phyloP scores from a whole-genome alignment of 1,140 invertebrate genomes.

The Aphis gossypii region DNA sequence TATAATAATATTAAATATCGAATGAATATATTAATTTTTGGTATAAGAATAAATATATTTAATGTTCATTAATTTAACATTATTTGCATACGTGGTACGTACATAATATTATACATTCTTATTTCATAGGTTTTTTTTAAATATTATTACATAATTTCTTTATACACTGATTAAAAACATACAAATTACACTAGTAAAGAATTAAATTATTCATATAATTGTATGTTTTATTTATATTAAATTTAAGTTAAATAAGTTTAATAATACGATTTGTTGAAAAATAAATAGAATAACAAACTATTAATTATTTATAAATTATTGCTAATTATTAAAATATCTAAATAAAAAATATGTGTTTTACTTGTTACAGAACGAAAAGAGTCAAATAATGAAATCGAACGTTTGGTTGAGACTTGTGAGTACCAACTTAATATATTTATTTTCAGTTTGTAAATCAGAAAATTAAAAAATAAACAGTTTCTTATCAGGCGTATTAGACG shows the following conservation, averaged over 20 bases:
- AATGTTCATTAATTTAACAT: neutral
- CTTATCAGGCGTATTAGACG: neutral
- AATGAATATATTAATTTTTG: neutral
- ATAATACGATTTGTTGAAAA: too few relatives aligned
- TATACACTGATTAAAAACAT: neutral
- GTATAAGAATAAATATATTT: neutral
- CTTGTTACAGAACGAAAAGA: constrained; percentile 93
- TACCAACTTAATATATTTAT: constrained; percentile 58
- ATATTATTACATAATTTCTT: neutral
- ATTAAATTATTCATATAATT: neutral
- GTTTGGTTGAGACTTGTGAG: constrained; percentile 93
- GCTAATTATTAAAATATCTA: neutral
- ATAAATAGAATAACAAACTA: too few relatives aligned
- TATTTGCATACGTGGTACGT: neutral
- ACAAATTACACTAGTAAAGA: neutral
- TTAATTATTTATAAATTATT: too few relatives aligned
- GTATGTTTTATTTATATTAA: neutral
- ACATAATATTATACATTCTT: neutral
- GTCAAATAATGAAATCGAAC: constrained; percentile 99
- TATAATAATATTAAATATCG: too few relatives aligned
- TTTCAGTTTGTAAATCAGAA: neutral
- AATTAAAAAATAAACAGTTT: neutral
- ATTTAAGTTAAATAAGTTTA: neutral
- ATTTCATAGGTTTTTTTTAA: neutral
- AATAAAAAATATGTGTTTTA: constrained; percentile 59